Percentiles rank a stretch among this genome's conserved stretches.
Conservation (phyloP, 1,140 invertebrate species). For the Latrodectus geometricus region DNA sequence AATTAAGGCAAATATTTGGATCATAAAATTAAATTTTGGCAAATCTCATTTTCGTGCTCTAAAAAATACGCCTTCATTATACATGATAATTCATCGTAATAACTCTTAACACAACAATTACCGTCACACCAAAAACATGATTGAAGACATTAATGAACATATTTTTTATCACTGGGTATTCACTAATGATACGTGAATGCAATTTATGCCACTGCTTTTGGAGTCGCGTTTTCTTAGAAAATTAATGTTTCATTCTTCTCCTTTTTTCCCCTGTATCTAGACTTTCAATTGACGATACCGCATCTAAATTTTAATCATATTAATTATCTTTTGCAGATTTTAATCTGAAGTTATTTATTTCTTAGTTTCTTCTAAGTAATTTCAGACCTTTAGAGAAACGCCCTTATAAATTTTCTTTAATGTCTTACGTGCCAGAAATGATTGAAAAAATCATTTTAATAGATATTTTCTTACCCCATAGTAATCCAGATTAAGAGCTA, state of each 20-base stretch:
- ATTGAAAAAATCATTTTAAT: slow-evolving; percentile 20
- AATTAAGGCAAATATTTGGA: too few relatives aligned
- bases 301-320: slow-evolving; percentile 46
- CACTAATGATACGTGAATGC: slow-evolving; percentile 53
- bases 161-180: slow-evolving; percentile 35
- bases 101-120: slow-evolving; percentile 40
- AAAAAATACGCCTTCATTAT: not conserved
- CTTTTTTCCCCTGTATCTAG: slow-evolving; percentile 15
- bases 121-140: slow-evolving; percentile 35
- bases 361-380: not conserved
- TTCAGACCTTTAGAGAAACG: slow-evolving; percentile 28
- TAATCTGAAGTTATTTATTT: slow-evolving; percentile 40
- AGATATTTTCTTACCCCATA: slow-evolving; percentile 24
- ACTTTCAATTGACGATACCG: slow-evolving; percentile 32
- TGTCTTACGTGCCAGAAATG: slow-evolving; percentile 9
- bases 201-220: slow-evolving; percentile 29
- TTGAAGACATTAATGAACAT: slow-evolving; percentile 35
- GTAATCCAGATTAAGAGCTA: not conserved
- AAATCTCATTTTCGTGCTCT: slow-evolving; percentile 15
- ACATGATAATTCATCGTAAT: slow-evolving; percentile 8
- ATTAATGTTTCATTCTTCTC: slow-evolving; percentile 9
- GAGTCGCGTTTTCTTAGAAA: slow-evolving; percentile 25
- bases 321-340: slow-evolving; percentile 44
- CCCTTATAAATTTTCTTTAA: slow-evolving; percentile 36
- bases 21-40: slow-evolving; percentile 9